Evolutionary conservation across 2,888 invertebrate genomes (phyloP), one percentile per base, ranked within the genome.

Genomic region (Corbicula japonica): DNA sequence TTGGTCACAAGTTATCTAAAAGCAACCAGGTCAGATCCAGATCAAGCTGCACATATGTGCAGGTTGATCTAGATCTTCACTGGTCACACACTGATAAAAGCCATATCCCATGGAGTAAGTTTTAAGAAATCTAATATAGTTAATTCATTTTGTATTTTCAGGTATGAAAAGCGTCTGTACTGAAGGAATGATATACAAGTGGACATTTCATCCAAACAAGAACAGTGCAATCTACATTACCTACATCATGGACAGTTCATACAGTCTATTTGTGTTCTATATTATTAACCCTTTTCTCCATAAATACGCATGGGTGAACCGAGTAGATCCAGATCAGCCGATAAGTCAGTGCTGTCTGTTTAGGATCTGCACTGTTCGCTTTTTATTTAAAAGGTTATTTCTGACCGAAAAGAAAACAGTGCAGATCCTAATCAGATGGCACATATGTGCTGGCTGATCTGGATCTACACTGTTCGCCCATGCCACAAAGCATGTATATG

Each of bases 81-180:
- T n/a, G n/a, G n/a, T n/a, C n/a, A n/a, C n/a, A n/a, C n/a, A n/a
- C n/a, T n/a, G n/a, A n/a, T n/a, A n/a, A n/a, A n/a, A n/a, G n/a
- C n/a, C n/a, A n/a, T n/a, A n/a, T n/a, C n/a, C n/a, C n/a, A n/a
- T n/a, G n/a, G n/a, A n/a, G n/a, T n/a, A n/a, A n/a, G n/a, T n/a
- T n/a, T n/a, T n/a, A n/a, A n/a, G n/a, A n/a, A n/a, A n/a, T n/a
- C n/a, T n/a, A n/a, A n/a, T n/a, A n/a, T n/a, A n/a, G n/a, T 34
- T 58, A 21, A n/a, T 34, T 61, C 34, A 48, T 61, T 30, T 50
- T 65, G 34, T 71, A 63, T 58, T 85, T 87, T 30, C 84, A 88
- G 88, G 56, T 88, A 85, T 44, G 88, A 88, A 61, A 88, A 88
- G 62, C 80, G 88, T 34, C 84, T 88, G 62, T 88, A 88, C 65